These are phyloP conservation scores for Apodemia duryi DNA, from an alignment of 2,888 invertebrate species.

Conservation along the genomic window DNA sequence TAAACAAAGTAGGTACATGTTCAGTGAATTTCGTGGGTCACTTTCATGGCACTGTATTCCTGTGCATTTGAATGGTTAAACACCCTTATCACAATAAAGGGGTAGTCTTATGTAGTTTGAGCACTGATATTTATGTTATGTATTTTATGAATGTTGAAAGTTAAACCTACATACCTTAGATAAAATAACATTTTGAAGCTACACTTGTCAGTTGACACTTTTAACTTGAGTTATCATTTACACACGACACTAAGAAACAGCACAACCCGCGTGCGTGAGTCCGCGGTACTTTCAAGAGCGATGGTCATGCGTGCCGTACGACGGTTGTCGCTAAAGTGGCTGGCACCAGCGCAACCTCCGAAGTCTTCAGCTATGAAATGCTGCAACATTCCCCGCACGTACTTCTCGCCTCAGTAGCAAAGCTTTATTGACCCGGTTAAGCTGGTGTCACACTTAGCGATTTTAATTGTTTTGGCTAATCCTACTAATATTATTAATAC, in stretches of 20 bases:
- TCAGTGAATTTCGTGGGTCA: too few relatives aligned
- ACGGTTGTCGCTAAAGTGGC: conserved; percentile 51
- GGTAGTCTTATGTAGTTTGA: too few relatives aligned
- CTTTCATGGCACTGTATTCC: too few relatives aligned
- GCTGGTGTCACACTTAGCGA: conserved; percentile 14
- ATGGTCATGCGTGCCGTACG: conserved; percentile 44
- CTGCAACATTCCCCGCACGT: conserved; percentile 39
- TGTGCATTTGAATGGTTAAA: too few relatives aligned
- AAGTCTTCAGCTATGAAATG: conserved; percentile 56
- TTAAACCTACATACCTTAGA: conserved; percentile 54
- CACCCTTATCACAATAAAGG: too few relatives aligned
- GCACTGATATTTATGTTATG: too few relatives aligned
- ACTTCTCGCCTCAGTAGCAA: conserved; percentile 38
- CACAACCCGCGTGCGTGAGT: conserved; percentile 13
- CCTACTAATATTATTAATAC: not conserved
- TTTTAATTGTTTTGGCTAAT: not conserved
- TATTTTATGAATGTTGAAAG: too few relatives aligned
- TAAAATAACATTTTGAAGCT: conserved; percentile 61
- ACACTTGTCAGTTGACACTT: conserved; percentile 40
- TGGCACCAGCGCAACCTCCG: conserved; percentile 47
- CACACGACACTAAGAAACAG: conserved; percentile 37
- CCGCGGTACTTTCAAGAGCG: conserved; percentile 6
- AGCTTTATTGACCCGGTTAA: conserved; percentile 41
- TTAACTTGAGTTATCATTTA: conserved; percentile 36
- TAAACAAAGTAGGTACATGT: too few relatives aligned